These are phyloP conservation scores for Cyprinodon variegatus DNA, from an alignment of 2,113 vertebrate genomes.

Conservation along the genomic window DNA sequence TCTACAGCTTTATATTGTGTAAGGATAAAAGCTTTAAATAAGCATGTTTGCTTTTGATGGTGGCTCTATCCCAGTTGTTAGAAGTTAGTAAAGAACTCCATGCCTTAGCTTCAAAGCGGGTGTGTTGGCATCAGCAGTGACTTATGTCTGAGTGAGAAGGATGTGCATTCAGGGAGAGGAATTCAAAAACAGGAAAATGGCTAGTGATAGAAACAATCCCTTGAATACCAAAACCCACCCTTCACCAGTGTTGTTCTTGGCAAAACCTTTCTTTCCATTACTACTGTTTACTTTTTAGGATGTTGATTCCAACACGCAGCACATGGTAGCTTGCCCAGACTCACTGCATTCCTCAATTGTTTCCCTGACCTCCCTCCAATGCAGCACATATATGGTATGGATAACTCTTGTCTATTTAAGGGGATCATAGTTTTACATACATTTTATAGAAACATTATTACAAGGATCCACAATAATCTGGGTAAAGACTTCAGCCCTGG, in stretches of 20 bases:
- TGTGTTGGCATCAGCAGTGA: slow-evolving; percentile 63
- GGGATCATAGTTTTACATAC: neutral
- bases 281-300: slow-evolving; percentile 66
- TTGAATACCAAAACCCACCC: slow-evolving; percentile 81
- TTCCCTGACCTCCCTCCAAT: slow-evolving; percentile 27
- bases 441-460: neutral
- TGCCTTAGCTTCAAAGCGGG: slow-evolving; percentile 30
- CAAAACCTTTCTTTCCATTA: slow-evolving; percentile 57
- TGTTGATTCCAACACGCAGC: slow-evolving; percentile 31
- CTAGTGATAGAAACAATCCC: slow-evolving; percentile 82
- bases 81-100: slow-evolving; percentile 1
- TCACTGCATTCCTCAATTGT: neutral
- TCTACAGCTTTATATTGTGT: neutral
- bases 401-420: slow-evolving; percentile 3
- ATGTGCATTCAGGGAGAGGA: slow-evolving; percentile 77
- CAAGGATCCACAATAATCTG: slow-evolving; percentile 1
- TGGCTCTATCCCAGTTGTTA: slow-evolving; percentile 15
- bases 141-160: slow-evolving; percentile 65
- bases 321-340: slow-evolving; percentile 13
- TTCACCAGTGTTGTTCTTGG: slow-evolving; percentile 78
- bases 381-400: slow-evolving; percentile 19
- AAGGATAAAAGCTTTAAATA: slow-evolving; percentile 2
- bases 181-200: slow-evolving; percentile 86
- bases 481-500: slow-evolving; percentile 8
- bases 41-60: neutral